A percentile compares a stretch with the other conserved stretches of the same genome.
These are phyloP conservation scores for Oxyura jamaicensis DNA, from an alignment of 2,113 vertebrate species.

Conservation along the genomic window DNA sequence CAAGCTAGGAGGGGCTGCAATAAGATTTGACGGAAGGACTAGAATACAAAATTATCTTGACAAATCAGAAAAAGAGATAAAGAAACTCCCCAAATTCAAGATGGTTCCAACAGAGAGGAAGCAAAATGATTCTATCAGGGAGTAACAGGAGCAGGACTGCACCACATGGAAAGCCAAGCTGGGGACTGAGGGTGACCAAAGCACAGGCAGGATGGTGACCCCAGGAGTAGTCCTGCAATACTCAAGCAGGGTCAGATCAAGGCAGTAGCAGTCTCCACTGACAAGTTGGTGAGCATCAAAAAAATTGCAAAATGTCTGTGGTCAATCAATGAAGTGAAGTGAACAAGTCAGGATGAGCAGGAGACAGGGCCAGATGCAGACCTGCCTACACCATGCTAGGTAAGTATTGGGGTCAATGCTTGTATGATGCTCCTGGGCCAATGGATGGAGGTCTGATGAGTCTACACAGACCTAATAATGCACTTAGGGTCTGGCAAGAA, in stretches of 20 bases:
- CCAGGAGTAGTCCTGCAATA: neutral
- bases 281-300: neutral
- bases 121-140: neutral
- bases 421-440: rapidly evolving
- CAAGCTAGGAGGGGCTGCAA: conserved; percentile 16
- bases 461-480: neutral
- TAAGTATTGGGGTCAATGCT: rapidly evolving
- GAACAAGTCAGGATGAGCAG: neutral
- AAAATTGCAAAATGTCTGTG: neutral
- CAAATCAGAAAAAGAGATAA: neutral
- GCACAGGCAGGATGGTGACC: neutral
- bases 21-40: conserved; percentile 32
- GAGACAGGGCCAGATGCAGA: neutral
- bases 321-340: neutral
- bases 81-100: neutral
- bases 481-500: neutral
- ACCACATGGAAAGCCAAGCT: neutral
- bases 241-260: neutral
- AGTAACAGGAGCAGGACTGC: neutral
- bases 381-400: rapidly evolving
- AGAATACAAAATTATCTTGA: conserved; percentile 35
- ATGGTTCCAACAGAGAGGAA: neutral
- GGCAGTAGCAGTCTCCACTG: neutral
- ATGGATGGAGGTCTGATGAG: neutral
- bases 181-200: rapidly evolving